Conservation (phyloP, 1,140 invertebrate species). For the Reticulitermes speratus region DNA sequence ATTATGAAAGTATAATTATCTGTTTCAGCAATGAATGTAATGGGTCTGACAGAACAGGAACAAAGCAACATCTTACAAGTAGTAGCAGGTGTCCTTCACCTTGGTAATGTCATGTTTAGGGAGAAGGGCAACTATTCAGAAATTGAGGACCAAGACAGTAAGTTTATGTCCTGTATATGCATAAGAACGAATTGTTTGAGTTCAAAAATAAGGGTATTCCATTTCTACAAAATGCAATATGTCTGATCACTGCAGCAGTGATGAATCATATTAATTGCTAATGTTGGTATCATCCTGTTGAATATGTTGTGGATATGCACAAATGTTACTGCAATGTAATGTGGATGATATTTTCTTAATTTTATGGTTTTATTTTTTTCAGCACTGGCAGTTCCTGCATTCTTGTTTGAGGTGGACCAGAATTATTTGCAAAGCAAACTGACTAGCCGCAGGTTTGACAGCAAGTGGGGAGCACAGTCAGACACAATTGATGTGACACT, state of each 20-base stretch:
- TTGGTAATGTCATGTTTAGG: conserved; percentile 68
- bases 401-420: conserved; percentile 61
- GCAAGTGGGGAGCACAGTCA: conserved; percentile 70
- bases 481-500: conserved; percentile 69
- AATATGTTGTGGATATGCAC: too few species aligned
- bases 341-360: too few species aligned
- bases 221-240: too few species aligned
- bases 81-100: conserved; percentile 67
- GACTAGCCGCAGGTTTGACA: conserved; percentile 66
- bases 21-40: conserved; percentile 64
- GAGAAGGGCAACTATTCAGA: conserved; percentile 65
- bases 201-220: too few species aligned
- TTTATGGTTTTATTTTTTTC: conserved; percentile 38
- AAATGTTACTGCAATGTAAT: too few species aligned
- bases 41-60: conserved; percentile 60
- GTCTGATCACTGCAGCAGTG: too few species aligned
- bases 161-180: conserved; percentile 40
- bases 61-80: conserved; percentile 61
- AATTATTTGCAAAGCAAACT: conserved; percentile 62
- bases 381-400: conserved; percentile 67
- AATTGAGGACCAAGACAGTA: conserved; percentile 60
- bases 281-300: too few species aligned
- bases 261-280: too few species aligned
- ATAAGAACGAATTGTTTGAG: background rate
- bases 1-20: background rate